phyloP scores from a whole-genome alignment of 2,888 invertebrate genomes.

The Holacanthella duospinosa region DNA sequence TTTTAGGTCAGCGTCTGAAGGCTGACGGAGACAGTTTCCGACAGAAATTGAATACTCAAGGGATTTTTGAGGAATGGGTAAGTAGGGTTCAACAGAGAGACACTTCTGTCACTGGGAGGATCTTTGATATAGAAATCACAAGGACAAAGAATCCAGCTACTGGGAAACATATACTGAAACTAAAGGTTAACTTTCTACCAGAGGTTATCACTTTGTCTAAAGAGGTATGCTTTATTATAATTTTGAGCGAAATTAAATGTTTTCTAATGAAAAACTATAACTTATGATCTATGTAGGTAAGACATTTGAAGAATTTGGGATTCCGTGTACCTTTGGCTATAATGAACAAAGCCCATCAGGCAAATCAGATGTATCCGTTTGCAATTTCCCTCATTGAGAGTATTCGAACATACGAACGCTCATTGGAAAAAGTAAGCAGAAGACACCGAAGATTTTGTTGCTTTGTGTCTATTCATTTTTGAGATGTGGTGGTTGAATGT shows the following conservation, averaged over 20 bases:
- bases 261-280: too few species aligned
- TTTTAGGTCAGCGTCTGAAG: conserved; percentile 92
- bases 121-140: conserved; percentile 73
- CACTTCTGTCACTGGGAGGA: conserved; percentile 83
- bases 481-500: too few species aligned
- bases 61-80: conserved; percentile 98
- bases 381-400: conserved; percentile 97
- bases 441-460: too few species aligned
- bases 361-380: conserved; percentile 95
- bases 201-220: conserved; percentile 97
- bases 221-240: too few species aligned
- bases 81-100: conserved; percentile 86
- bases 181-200: conserved; percentile 87
- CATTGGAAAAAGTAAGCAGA: conserved; percentile 94
- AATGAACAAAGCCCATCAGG: conserved; percentile 98
- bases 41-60: conserved; percentile 87
- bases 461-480: too few species aligned
- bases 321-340: conserved; percentile 95
- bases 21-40: conserved; percentile 97
- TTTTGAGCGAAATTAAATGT: too few species aligned
- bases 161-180: conserved; percentile 48
- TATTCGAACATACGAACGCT: conserved; percentile 91
- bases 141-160: conserved; percentile 46
- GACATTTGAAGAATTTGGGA: conserved; percentile 88
- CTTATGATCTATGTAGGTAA: too few species aligned